Evolutionary conservation across 2,797 vertebrate genomes (phyloP), one percentile per base, ranked within the genome.

Genomic region (Sitta carolinensis): DNA sequence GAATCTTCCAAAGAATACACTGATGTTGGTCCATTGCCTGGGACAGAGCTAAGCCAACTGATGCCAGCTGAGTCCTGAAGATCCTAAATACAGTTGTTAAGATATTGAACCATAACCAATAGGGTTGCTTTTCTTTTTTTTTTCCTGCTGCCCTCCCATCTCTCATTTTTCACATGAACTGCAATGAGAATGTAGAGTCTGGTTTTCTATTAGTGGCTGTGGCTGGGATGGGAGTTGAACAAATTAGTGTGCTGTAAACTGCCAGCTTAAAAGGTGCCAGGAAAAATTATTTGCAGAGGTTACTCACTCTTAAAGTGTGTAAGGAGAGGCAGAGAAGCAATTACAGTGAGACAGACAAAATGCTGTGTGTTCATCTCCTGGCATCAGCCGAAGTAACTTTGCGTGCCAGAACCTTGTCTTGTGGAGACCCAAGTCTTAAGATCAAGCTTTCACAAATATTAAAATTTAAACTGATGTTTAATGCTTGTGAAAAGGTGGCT

Each of bases 401-500:
- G 21, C 3, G 1, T 90, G 83, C 69, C 90, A 78, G 63, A 52
- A 50, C 62, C 75, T 76, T 91, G 50, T 82, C 70, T 63, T 57
- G 12, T 54, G 63, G 68, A 73, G 45, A 90, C 26, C 16, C 19
- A 55, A 50, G 50, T 55, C 43, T 79, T 79, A 81, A 86, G 80
- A 90, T 90, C 66, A 76, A 67, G 67, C 67, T 86, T 91, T 94
- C 80, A 92, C 38, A 82, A 61, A 69, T 90, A 86, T 61, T 90
- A 82, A 84, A 77, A 73, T 67, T 86, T 82, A 82, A 84, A 63
- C 57, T 82, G 48, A 88, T 84, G 42, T 69, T 90, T 81, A 77
- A 58, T 86, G 52, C 25, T 93, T 88, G 32, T 91, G 84, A 86
- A 92, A 91, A 91, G 38, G 73, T 70, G 74, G 20, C 80, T 86